A percentile compares a stretch with the other conserved stretches of the same genome.
These are phyloP conservation scores for Periophthalmus modestus DNA, from an alignment of 2,113 vertebrate species.

Conservation along the genomic window DNA sequence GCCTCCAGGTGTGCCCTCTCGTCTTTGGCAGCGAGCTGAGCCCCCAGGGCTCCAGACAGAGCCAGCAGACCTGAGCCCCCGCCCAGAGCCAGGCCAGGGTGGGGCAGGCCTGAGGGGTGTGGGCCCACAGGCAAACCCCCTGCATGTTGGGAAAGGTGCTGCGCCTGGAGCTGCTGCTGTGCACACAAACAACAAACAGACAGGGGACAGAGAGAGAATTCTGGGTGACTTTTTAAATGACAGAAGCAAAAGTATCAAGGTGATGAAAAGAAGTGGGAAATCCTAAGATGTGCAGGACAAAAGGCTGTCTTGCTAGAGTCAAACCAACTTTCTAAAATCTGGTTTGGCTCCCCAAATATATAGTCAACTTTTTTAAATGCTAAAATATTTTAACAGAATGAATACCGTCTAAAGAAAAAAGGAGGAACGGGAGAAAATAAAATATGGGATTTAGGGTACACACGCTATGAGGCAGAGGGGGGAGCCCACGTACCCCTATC, in stretches of 20 bases:
- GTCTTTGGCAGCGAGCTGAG: constrained; percentile 86
- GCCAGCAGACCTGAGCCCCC: constrained; percentile 84
- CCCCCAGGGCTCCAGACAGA: constrained; percentile 83
- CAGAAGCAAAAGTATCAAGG: constrained; percentile 28
- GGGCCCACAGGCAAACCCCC: constrained; percentile 82
- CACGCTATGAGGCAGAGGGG: constrained; percentile 80
- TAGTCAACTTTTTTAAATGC: neutral
- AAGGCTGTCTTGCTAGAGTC: constrained; percentile 10
- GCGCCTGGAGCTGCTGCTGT: constrained; percentile 90
- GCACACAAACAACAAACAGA: constrained; percentile 15
- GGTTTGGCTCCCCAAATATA: constrained; percentile 4
- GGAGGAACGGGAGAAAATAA: constrained; percentile 42
- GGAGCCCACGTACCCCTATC: constrained; percentile 91
- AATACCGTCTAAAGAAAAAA: constrained; percentile 19
- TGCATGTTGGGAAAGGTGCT: constrained; percentile 88
- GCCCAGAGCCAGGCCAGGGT: constrained; percentile 78
- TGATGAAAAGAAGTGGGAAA: constrained; percentile 43
- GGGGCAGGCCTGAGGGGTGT: constrained; percentile 82
- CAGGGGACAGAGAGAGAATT: constrained; percentile 31
- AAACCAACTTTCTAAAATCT: neutral
- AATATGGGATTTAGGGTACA: constrained; percentile 71
- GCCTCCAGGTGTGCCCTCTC: constrained; percentile 83
- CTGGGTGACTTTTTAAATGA: constrained; percentile 51
- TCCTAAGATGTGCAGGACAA: constrained; percentile 53
- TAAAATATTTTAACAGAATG: constrained; percentile 4